A percentile compares a stretch with the other conserved stretches of the same genome.
Evolutionary conservation across 2,888 invertebrate species (phyloP).

Genomic region (Lasius platythorax): DNA sequence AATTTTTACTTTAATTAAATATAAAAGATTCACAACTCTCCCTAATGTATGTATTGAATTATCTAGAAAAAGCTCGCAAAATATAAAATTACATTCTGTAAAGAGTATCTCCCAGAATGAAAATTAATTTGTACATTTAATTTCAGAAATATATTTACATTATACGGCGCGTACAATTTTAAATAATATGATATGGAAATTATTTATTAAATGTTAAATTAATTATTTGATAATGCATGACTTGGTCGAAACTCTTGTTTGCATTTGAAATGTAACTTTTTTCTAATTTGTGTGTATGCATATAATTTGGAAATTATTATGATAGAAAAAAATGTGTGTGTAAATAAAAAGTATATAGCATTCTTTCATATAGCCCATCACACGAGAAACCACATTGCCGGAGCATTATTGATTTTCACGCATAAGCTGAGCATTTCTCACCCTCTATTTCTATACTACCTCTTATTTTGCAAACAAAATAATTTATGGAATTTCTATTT

Average conservation of each 20-base stretch:
- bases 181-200: neutral
- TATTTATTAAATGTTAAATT: neutral
- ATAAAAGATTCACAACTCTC: neutral
- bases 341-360: neutral
- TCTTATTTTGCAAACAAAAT: constrained; percentile 8
- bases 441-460: neutral
- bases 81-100: neutral
- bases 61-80: neutral
- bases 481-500: neutral
- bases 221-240: neutral
- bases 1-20: constrained; percentile 20
- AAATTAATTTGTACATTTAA: neutral
- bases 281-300: neutral
- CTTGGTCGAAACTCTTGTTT: neutral
- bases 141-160: neutral
- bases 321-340: neutral
- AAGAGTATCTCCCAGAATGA: neutral
- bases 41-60: neutral
- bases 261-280: neutral
- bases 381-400: constrained; percentile 66
- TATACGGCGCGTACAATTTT: neutral
- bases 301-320: neutral
- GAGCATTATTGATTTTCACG: constrained; percentile 83
- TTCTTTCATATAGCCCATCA: neutral
- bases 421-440: constrained; percentile 79